Base-by-base conservation (phyloP, 2,888 invertebrate genomes). In the Acrobeloides nanus region DNA sequence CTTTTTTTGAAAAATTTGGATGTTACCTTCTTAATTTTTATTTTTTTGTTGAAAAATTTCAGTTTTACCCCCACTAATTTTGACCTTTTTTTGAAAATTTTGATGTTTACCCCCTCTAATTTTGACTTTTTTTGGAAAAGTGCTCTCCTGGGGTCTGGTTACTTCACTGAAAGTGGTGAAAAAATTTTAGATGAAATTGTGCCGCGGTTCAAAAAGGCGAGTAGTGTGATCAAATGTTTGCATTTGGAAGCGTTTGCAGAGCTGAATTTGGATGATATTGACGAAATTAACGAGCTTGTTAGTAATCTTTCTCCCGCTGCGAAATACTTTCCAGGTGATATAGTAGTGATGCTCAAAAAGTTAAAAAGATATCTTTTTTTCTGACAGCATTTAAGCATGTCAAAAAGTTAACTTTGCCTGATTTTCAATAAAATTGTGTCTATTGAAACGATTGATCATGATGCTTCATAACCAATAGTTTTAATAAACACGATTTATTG, bases 281-380 rank as follows among this genome's bases (percentile, higher is more conserved):
- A 35, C 4, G 35, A 35, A 2, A 35, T 35, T 15, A 35, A 35
- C 15, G 35, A 35, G 10, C 24, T n/a, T 15, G 20, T 35, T 35
- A 35, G 15, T n/a, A 35, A 15, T 15, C 24, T 23, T 15, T 23
- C 20, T 15, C 4, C 35, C 10, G 23, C 35, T n/a, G 35, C 35
- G n/a, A 24, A 35, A 24, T 35, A 35, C 15, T 35, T 23, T 35
- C 21, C 35, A 35, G 35, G 35, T 35, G 23, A 29, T n/a, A n/a
- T n/a, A n/a, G n/a, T n/a, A n/a, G n/a, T n/a, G n/a, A n/a, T n/a
- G n/a, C n/a, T n/a, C n/a, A n/a, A n/a, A n/a, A n/a, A n/a, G n/a
- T n/a, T n/a, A n/a, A n/a, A n/a, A n/a, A n/a, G n/a, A n/a, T n/a
- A n/a, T n/a, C n/a, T n/a, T n/a, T n/a, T n/a, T n/a, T n/a, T n/a